Evolutionary conservation across 1,140 invertebrate genomes (phyloP).

Genomic region (Rhopalosiphum padi): DNA sequence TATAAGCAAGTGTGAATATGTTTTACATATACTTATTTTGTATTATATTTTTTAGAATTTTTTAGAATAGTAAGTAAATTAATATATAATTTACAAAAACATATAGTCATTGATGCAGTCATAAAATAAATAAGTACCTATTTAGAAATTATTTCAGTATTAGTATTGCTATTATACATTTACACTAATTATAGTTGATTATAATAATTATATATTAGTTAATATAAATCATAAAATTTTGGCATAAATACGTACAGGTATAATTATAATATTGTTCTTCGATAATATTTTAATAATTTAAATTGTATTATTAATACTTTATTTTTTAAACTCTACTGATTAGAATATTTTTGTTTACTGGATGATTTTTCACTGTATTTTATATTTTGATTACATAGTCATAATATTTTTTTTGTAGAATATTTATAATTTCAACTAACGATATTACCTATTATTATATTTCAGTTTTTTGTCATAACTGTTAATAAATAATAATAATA

Average conservation of each 20-base stretch:
- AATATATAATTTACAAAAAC: not conserved
- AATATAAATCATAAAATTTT: not conserved
- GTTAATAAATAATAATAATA: not conserved
- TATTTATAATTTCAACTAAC: not conserved
- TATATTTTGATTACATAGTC: not conserved
- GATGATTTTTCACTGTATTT: not conserved
- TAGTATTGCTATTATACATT: not conserved
- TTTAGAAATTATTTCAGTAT: not conserved
- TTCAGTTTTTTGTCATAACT: not conserved
- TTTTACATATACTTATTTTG: too few species aligned
- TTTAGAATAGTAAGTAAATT: not conserved
- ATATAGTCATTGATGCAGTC: not conserved
- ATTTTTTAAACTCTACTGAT: not conserved
- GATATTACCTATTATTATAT: not conserved
- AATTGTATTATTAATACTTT: not conserved
- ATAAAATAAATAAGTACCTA: not conserved
- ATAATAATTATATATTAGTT: not conserved
- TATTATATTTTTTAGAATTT: not conserved
- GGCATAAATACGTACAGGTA: not conserved
- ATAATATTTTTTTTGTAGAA: not conserved
- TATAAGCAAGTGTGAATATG: too few species aligned
- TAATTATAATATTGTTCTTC: not conserved
- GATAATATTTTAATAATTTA: not conserved
- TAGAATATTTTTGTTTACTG: not conserved
- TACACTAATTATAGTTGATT: not conserved